Percentiles rank a stretch among this genome's conserved stretches.
phyloP scores from a whole-genome alignment of 92 coral and sea anemone species.

The Phymanthus crucifer region DNA sequence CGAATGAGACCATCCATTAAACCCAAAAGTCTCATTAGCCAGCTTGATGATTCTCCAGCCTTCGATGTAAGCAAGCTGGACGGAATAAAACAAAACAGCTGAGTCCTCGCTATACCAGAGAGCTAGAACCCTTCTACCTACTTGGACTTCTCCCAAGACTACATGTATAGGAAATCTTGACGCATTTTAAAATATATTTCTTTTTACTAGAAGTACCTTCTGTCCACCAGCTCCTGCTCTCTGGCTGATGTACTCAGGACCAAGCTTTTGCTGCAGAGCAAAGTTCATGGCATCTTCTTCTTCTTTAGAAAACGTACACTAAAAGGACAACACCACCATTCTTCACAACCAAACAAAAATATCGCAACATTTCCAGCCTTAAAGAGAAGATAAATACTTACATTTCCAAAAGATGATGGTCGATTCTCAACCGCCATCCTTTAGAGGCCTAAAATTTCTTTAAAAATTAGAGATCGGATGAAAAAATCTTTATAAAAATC shows the following conservation, averaged over 20 bases:
- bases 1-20: conserved; percentile 95
- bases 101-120: not conserved
- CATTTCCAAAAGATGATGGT: conserved; percentile 64
- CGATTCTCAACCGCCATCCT: conserved; percentile 21
- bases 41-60: conserved; percentile 81
- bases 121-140: too few relatives aligned
- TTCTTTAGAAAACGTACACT: conserved; percentile 60
- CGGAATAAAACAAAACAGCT: not conserved
- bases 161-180: too few relatives aligned
- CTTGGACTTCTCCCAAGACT: too few relatives aligned
- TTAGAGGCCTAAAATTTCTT: not conserved
- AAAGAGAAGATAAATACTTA: conserved; percentile 23
- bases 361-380: too few relatives aligned
- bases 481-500: not conserved
- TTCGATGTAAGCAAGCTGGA: conserved; percentile 81
- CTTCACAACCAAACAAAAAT: not conserved
- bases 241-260: conserved; percentile 87
- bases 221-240: conserved; percentile 89
- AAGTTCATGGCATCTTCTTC: conserved; percentile 70
- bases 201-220: conserved; percentile 47
- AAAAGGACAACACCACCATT: not conserved
- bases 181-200: too few relatives aligned
- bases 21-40: conserved; percentile 90
- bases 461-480: too few relatives aligned
- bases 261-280: conserved; percentile 77